Evolutionary conservation across 1,140 invertebrate species (phyloP).

Genomic region (Rhagoletis zephyria): DNA sequence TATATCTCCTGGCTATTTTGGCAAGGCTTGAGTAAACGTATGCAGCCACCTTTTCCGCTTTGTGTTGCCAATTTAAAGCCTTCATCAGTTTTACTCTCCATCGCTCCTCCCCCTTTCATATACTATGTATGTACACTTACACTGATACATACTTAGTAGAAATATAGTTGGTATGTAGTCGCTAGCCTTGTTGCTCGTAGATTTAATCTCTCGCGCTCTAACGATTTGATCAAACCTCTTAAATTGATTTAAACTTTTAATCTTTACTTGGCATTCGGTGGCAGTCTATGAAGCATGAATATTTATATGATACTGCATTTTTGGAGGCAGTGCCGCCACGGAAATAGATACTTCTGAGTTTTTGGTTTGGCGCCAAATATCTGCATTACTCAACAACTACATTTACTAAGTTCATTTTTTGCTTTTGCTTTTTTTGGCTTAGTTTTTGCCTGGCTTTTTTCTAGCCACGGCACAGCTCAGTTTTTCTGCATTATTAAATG

Average conservation of each 20-base stretch:
- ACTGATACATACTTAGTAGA: neutral
- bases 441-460: conserved; percentile 26
- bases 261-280: conserved; percentile 49
- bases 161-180: neutral
- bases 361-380: conserved; percentile 44
- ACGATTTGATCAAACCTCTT: conserved; percentile 48
- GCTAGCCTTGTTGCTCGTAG: conserved; percentile 16
- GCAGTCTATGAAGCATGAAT: conserved; percentile 49
- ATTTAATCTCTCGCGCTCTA: conserved; percentile 39
- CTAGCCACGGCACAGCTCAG: neutral
- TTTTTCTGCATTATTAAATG: conserved; percentile 52
- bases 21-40: neutral
- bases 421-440: neutral
- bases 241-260: conserved; percentile 53
- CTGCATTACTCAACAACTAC: neutral
- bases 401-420: neutral
- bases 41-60: neutral
- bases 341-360: conserved; percentile 45
- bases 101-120: neutral
- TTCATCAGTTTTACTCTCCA: neutral
- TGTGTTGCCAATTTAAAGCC: conserved; percentile 26
- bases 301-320: conserved; percentile 50
- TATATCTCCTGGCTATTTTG: conserved; percentile 13
- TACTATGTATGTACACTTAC: neutral
- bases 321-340: conserved; percentile 35